phyloP scores from a whole-genome alignment of 2,888 invertebrate genomes.

The Mayetiola destructor region DNA sequence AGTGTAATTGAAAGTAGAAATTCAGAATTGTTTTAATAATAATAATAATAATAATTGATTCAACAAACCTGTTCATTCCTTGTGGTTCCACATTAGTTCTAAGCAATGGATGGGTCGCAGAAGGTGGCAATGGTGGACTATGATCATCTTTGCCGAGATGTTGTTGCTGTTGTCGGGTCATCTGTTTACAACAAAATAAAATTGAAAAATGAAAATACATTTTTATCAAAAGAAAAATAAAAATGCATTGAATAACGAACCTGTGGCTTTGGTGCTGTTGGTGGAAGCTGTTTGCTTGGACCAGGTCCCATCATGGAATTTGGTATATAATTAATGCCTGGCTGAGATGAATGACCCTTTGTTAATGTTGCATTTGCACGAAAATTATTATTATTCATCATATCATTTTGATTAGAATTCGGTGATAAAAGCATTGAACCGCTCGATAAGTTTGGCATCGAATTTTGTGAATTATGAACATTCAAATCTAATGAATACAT shows the following conservation, averaged over 20 bases:
- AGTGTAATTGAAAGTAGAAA: too few relatives aligned
- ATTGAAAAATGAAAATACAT: background rate
- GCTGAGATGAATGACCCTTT: conserved; percentile 3
- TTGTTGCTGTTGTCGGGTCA: conserved; percentile 1
- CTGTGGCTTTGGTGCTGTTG: conserved; percentile 44
- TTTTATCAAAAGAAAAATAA: background rate
- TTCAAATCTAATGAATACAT: conserved; percentile 25
- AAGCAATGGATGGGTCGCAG: conserved; percentile 55
- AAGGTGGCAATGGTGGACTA: conserved; percentile 52
- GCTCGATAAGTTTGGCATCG: background rate
- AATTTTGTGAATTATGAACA: conserved; percentile 3
- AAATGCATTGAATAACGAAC: conserved; percentile 20
- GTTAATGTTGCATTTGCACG: background rate
- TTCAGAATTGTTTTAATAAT: too few relatives aligned
- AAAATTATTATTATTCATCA: conserved; percentile 18
- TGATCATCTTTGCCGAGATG: conserved; percentile 18
- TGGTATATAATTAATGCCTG: conserved; percentile 3
- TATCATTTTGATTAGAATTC: conserved; percentile 16
- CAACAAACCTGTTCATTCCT: background rate
- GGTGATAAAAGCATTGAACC: conserved; percentile 12
- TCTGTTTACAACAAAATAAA: background rate
- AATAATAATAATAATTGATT: conserved; percentile 20
- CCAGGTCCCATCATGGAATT: conserved; percentile 23
- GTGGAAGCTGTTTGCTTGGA: conserved; percentile 40
- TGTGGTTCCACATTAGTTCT: conserved; percentile 23